A percentile compares a stretch with the other conserved stretches of the same genome.
Evolutionary conservation across 2,888 invertebrate genomes (phyloP).

Genomic region (Acanthosepion pharaonis): DNA sequence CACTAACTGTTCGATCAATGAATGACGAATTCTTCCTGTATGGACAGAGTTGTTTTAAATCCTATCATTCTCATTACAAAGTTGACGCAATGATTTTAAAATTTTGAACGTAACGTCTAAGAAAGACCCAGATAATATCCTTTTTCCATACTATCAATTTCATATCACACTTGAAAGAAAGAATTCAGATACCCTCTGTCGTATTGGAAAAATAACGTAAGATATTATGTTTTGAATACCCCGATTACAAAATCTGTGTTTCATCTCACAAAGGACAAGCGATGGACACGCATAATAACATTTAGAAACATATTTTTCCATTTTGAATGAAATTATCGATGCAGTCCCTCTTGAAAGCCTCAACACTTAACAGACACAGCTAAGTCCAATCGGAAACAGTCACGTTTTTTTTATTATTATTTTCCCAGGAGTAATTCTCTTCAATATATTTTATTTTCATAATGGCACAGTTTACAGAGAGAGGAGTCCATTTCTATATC

Average conservation of each 20-base stretch:
- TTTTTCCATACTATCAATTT: not conserved
- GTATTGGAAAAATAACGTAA: not conserved
- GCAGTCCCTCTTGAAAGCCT: not conserved
- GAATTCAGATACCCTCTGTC: not conserved
- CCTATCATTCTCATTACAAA: too few species aligned
- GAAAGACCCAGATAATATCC: too few species aligned
- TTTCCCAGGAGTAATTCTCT: not conserved
- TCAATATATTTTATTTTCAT: not conserved
- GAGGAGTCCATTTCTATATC: not conserved
- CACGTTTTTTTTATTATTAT: not conserved
- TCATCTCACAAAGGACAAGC: not conserved
- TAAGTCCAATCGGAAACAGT: not conserved
- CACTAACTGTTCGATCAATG: too few species aligned
- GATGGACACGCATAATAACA: not conserved
- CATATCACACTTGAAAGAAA: not conserved
- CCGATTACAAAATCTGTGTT: not conserved
- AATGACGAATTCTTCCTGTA: too few species aligned
- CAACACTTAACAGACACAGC: not conserved
- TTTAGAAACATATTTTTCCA: not conserved
- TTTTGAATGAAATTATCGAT: not conserved
- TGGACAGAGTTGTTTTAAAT: too few species aligned
- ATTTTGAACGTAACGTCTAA: too few species aligned
- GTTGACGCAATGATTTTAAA: too few species aligned
- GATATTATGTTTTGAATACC: not conserved
- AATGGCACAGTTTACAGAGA: not conserved